Percentiles rank a stretch among this genome's conserved stretches.
These are phyloP conservation scores for Echeneis naucrates DNA, from an alignment of 2,797 vertebrate species.

Conservation along the genomic window DNA sequence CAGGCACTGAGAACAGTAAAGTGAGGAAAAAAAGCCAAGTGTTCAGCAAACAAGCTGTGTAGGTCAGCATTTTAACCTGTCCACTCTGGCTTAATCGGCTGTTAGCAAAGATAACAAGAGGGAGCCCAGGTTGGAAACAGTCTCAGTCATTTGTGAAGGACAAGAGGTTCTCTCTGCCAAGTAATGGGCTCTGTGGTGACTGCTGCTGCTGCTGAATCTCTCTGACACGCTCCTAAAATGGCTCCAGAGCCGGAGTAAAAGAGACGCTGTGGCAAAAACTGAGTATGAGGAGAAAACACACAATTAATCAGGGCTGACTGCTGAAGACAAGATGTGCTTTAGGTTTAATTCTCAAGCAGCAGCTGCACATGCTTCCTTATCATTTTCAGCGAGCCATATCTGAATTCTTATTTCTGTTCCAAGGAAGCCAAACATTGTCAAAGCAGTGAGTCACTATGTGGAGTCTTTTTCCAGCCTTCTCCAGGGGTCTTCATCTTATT, in stretches of 20 bases:
- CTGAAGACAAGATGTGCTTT: conserved; percentile 2
- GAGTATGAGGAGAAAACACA: conserved; percentile 7
- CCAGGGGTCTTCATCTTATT: conserved; percentile 38
- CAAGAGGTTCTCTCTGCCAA: conserved; percentile 32
- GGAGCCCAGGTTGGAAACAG: conserved; percentile 3
- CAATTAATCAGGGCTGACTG: not conserved
- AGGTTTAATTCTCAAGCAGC: conserved; percentile 4
- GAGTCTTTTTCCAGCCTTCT: conserved; percentile 39
- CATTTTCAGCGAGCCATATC: not conserved
- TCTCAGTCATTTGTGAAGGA: conserved; percentile 48
- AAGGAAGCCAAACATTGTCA: conserved; percentile 28
- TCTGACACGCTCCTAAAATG: conserved; percentile 34
- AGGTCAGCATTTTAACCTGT: conserved; percentile 43
- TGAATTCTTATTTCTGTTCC: conserved; percentile 2
- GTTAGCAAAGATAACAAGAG: conserved; percentile 61
- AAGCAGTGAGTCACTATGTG: conserved; percentile 50
- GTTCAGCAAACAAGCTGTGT: conserved; percentile 40
- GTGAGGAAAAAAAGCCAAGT: conserved; percentile 31
- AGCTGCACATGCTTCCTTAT: not conserved
- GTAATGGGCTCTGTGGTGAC: conserved; percentile 39
- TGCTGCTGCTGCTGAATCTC: conserved; percentile 29
- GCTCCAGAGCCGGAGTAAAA: conserved; percentile 14
- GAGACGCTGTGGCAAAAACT: conserved; percentile 13
- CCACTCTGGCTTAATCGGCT: conserved; percentile 53
- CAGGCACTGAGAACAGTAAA: conserved; percentile 29